These are phyloP conservation scores for Orius insidiosus DNA, from an alignment of 1,140 invertebrate genomes.

Conservation along the genomic window DNA sequence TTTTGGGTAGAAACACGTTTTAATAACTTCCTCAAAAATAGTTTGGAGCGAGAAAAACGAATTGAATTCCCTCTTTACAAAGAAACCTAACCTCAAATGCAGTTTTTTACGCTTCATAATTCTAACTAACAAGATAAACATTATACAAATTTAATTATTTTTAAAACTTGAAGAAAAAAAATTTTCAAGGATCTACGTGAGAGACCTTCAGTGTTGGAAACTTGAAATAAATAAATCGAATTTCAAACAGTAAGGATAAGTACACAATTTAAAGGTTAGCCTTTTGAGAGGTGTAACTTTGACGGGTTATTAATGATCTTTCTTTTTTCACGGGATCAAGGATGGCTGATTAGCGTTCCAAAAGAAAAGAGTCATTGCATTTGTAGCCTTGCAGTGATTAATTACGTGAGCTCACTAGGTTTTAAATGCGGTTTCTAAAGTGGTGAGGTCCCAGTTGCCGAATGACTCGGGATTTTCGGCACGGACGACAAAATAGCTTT, in stretches of 20 bases:
- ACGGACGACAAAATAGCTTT: conserved; percentile 21
- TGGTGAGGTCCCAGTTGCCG: conserved; percentile 15
- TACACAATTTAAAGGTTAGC: neutral
- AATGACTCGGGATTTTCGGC: conserved; percentile 21
- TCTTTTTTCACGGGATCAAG: neutral
- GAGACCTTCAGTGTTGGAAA: neutral
- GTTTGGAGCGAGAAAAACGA: too few species aligned
- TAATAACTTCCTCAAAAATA: too few species aligned
- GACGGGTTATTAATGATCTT: neutral
- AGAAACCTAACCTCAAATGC: too few species aligned
- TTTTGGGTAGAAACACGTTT: too few species aligned
- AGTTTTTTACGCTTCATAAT: too few species aligned
- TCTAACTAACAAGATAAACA: too few species aligned
- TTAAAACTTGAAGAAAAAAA: neutral
- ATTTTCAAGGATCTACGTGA: neutral
- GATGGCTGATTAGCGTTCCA: too few species aligned
- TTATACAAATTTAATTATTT: neutral
- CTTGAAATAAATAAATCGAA: neutral
- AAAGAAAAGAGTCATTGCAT: neutral
- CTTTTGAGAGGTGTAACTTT: neutral
- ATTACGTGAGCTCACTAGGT: conserved; percentile 1
- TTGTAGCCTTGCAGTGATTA: neutral
- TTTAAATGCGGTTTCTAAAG: conserved; percentile 1
- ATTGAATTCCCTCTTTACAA: too few species aligned
- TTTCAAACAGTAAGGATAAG: neutral